Evolutionary conservation across 2,113 vertebrate species (phyloP).

Genomic region (Mustela nigripes): DNA sequence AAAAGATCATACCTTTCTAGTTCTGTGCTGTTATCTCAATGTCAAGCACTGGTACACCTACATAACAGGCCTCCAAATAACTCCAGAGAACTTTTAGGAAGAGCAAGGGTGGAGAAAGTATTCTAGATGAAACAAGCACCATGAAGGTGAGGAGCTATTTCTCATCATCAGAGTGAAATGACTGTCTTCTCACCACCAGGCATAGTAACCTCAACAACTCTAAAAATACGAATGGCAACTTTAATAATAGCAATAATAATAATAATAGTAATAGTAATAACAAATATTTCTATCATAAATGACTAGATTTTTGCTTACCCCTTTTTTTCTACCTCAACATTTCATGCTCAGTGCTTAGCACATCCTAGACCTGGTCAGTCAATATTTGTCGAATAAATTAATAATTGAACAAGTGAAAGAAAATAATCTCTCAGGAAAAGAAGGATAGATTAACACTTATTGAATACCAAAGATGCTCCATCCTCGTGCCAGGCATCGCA

Average conservation of each 20-base stretch:
- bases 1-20: background rate
- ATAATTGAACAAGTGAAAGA: conserved; percentile 62
- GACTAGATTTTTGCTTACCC: background rate
- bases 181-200: background rate
- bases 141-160: background rate
- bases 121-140: background rate
- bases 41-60: background rate
- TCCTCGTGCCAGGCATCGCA: background rate
- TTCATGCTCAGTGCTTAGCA: background rate
- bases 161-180: background rate
- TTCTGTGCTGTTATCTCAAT: background rate
- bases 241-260: background rate
- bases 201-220: background rate
- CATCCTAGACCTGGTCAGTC: conserved; percentile 36
- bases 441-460: background rate
- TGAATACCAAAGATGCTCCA: background rate
- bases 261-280: no score
- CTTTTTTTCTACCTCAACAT: background rate
- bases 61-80: background rate
- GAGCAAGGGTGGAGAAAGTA: background rate
- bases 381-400: conserved; percentile 77
- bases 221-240: background rate
- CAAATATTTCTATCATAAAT: background rate
- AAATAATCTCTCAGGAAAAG: conserved; percentile 49
- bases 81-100: background rate